Conservation (phyloP, 2,797 vertebrate genomes). For the Gadopsis bispinosus region DNA sequence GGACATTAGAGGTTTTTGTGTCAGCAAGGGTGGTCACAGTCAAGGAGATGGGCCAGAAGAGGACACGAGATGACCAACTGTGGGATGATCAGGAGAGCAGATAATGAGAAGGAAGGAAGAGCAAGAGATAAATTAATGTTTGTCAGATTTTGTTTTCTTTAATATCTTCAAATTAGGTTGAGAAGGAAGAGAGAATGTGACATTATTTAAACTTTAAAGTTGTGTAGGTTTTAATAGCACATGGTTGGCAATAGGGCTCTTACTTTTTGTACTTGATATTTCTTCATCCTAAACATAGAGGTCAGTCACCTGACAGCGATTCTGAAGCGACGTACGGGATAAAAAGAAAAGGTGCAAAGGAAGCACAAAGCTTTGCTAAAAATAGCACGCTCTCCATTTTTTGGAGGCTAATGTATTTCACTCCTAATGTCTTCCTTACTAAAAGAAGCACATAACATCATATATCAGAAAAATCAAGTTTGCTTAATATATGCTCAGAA, state of each 20-base stretch:
- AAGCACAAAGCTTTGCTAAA: not conserved
- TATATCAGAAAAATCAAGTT: not conserved
- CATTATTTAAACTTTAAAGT: not conserved
- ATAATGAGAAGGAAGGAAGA: not conserved
- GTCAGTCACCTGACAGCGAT: not conserved
- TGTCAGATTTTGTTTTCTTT: not conserved
- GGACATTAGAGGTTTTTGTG: slow-evolving; percentile 7
- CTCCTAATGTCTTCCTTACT: not conserved
- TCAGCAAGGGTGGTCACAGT: slow-evolving; percentile 2
- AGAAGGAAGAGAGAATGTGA: not conserved
- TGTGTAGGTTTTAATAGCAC: not conserved
- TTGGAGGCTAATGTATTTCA: not conserved
- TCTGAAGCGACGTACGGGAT: not conserved
- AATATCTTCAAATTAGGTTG: not conserved
- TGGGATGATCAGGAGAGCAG: not conserved
- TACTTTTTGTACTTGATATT: not conserved
- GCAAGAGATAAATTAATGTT: not conserved
- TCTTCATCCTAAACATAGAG: not conserved
- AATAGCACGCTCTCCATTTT: not conserved
- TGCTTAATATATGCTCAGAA: not conserved
- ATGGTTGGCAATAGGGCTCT: not conserved
- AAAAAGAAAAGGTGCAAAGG: not conserved
- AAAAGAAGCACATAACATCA: not conserved
- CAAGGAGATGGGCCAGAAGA: slow-evolving; percentile 24
- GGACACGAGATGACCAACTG: slow-evolving; percentile 7